Conservation (phyloP, 2,888 invertebrate species). For the Caenorhabditis sp. region DNA sequence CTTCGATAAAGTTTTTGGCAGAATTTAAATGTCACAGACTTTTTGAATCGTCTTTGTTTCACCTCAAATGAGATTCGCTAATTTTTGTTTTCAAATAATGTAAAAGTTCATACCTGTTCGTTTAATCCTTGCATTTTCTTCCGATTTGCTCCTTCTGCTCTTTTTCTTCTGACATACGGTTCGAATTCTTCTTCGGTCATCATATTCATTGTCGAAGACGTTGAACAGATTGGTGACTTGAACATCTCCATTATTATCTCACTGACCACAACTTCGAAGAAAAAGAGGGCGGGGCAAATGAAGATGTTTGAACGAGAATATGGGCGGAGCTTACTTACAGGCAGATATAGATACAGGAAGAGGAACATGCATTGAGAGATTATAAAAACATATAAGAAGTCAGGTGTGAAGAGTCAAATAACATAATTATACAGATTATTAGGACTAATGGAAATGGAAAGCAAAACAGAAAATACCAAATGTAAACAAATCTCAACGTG, state of each 20-base stretch:
- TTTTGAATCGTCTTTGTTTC: too few relatives aligned
- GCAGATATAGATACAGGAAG: background rate
- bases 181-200: slow-evolving; percentile 61
- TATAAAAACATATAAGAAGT: too few relatives aligned
- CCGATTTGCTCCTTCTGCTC: slow-evolving; percentile 46
- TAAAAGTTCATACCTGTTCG: slow-evolving; percentile 62
- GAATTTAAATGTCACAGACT: too few relatives aligned
- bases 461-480: too few relatives aligned
- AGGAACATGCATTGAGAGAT: too few relatives aligned
- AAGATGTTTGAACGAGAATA: background rate
- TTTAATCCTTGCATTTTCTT: slow-evolving; percentile 59
- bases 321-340: background rate
- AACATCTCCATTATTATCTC: background rate
- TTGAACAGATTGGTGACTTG: slow-evolving; percentile 3
- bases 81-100: too few relatives aligned
- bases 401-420: too few relatives aligned
- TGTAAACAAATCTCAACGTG: too few relatives aligned
- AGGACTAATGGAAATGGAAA: too few relatives aligned
- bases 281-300: background rate
- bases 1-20: too few relatives aligned
- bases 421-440: too few relatives aligned
- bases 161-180: slow-evolving; percentile 65
- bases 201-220: slow-evolving; percentile 12
- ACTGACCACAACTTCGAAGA: background rate
- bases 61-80: too few relatives aligned